phyloP scores from a whole-genome alignment of 64 coral and sea anemone genomes.

The Anthopleura sola region DNA sequence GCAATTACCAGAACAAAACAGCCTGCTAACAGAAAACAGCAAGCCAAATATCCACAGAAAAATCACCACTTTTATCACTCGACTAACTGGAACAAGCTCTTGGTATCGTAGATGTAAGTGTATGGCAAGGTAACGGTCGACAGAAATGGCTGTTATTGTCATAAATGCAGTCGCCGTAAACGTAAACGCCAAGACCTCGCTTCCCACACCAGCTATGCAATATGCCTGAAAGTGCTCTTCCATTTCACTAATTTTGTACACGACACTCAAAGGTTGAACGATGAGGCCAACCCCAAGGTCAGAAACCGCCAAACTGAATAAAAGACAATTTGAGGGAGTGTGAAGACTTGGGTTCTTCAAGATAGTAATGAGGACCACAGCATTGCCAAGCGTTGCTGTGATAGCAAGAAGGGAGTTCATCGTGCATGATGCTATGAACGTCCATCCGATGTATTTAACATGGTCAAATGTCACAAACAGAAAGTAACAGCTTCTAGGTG shows the following conservation, averaged over 20 bases:
- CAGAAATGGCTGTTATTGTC: neutral
- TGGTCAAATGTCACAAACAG: neutral
- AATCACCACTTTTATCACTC: neutral
- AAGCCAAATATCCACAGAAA: neutral
- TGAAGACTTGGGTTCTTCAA: conserved; percentile 1
- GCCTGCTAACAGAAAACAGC: neutral
- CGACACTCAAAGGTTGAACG: neutral
- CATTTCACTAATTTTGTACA: neutral
- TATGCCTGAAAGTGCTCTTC: neutral
- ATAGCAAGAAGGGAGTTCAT: neutral
- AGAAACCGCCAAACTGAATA: conserved; percentile 3
- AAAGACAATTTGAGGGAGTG: neutral
- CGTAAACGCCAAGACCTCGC: neutral
- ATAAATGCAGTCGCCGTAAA: neutral
- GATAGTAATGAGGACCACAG: neutral
- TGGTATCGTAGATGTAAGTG: neutral
- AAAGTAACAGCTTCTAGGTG: neutral
- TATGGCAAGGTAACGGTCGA: conserved; percentile 14
- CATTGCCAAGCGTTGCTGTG: neutral
- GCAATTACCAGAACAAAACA: neutral
- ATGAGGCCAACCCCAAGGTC: conserved; percentile 13
- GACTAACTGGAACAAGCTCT: neutral
- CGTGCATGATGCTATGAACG: neutral
- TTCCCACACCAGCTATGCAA: neutral
- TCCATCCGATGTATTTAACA: neutral